Evolutionary conservation across 2,797 vertebrate genomes (phyloP), one percentile per base, ranked within the genome.

Genomic region (Hipposideros larvatus): DNA sequence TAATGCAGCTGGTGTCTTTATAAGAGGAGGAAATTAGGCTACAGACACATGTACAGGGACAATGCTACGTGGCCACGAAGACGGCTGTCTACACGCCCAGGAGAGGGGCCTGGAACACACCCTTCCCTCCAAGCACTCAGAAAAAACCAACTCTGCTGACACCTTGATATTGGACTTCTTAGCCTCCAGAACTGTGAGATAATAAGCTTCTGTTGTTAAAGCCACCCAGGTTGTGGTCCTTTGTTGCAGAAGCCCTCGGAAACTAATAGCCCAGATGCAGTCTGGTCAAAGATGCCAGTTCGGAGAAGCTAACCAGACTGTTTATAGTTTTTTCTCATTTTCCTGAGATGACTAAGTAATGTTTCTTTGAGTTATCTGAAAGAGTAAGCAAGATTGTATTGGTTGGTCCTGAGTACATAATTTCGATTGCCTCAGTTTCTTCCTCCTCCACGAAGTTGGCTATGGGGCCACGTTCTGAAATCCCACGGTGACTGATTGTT

Each of bases 381-480:
- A 61, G 22, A 37, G 18, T 21, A 34, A 14, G 28, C 9, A 8
- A 48, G 57, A 85, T 7, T 7, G 8, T 4, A 61, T 16, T 37
- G n/a, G 66, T 11, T 59, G 28, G 63, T 65, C 51, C 61, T 77
- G 71, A 80, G 22, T 31, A 74, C 48, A 61, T 87, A 3, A 77
- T 70, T 93, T 70, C 41, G 71, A 48, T 4, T 24, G 80, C 43
- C 73, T 96, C 77, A 57, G 31, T 87, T 94, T 96, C 83, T 91
- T 31, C 83, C 43, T 41, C 79, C 37, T 94, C 75, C 51, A 7
- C 48, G 48, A 94, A 83, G 61, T 16, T 86, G 53, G 37, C 26
- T 70, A 24, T 2, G 5, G 18, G 11, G 24, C 16, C 34, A 6
- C 11, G 16, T 61, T 87, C 85, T 91, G 16, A 73, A 92, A 31